Conservation (phyloP, 2,797 vertebrate genomes). For the Chaenodraco wilsoni region DNA sequence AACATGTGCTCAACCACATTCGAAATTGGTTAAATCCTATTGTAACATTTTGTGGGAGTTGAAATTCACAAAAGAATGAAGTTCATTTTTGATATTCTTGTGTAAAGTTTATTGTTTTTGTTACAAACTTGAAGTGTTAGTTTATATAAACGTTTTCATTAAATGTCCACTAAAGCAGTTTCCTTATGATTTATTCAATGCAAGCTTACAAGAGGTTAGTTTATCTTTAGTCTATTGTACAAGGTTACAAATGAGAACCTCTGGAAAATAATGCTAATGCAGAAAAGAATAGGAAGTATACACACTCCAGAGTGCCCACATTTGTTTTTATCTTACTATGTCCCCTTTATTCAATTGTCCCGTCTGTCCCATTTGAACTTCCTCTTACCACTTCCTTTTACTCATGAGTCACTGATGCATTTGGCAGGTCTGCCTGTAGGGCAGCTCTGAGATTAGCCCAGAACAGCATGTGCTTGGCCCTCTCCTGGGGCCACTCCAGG, state of each 20-base stretch:
- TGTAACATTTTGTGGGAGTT: constrained; percentile 33
- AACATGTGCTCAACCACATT: constrained; percentile 19
- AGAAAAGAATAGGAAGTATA: neutral
- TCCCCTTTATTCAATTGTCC: neutral
- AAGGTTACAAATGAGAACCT: neutral
- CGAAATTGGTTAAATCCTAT: constrained; percentile 19
- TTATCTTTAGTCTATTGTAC: neutral
- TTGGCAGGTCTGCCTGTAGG: constrained; percentile 76
- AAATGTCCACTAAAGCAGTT: constrained; percentile 50
- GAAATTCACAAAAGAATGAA: constrained; percentile 34
- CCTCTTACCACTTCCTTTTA: constrained; percentile 10
- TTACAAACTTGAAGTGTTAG: constrained; percentile 41
- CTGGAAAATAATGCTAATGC: neutral
- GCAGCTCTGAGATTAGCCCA: constrained; percentile 90
- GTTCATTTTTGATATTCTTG: constrained; percentile 48
- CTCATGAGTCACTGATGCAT: constrained; percentile 10
- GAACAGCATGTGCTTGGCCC: constrained; percentile 86
- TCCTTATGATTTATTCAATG: constrained; percentile 6
- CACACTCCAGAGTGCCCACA: neutral
- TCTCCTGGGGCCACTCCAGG: constrained; percentile 90
- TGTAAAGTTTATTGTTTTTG: constrained; percentile 60
- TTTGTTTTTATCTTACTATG: neutral
- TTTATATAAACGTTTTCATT: constrained; percentile 54
- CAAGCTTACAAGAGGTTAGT: neutral
- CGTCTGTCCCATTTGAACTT: neutral